Percentiles rank a stretch among this genome's conserved stretches.
Conservation (phyloP, 1,140 invertebrate genomes). For the Neuroterus valhalla region DNA sequence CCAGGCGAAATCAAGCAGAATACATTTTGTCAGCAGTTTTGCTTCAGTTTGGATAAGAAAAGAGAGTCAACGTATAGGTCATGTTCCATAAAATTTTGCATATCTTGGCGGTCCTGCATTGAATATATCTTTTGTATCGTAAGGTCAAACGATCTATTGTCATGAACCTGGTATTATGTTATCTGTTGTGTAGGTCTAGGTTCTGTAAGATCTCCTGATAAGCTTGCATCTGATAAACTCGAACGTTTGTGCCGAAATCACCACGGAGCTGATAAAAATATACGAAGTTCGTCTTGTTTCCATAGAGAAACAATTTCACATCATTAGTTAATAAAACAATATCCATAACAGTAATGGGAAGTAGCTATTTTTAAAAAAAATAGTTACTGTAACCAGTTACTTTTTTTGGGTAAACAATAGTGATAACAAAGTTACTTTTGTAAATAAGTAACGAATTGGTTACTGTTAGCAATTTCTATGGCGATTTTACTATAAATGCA, state of each 20-base stretch:
- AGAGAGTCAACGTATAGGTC: constrained; percentile 62
- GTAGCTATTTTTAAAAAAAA: too few species aligned
- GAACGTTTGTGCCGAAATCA: constrained; percentile 30
- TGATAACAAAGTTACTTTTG: constrained; percentile 45
- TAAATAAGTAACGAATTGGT: too few species aligned
- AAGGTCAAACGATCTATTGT: constrained; percentile 57
- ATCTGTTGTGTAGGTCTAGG: constrained; percentile 59
- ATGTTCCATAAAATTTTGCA: constrained; percentile 60
- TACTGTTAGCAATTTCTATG: too few species aligned
- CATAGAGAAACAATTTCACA: constrained; percentile 33
- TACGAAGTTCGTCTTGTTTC: constrained; percentile 23
- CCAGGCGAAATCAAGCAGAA: constrained; percentile 8
- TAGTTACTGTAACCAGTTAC: too few species aligned
- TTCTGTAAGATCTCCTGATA: constrained; percentile 54
- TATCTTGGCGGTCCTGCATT: constrained; percentile 54
- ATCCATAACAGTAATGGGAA: too few species aligned
- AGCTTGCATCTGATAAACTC: constrained; percentile 42
- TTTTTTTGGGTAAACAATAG: constrained; percentile 37
- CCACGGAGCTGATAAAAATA: constrained; percentile 19
- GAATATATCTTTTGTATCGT: constrained; percentile 59
- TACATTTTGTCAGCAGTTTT: constrained; percentile 6
- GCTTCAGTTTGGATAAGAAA: constrained; percentile 23
- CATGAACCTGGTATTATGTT: constrained; percentile 49
- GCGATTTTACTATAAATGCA: too few species aligned
- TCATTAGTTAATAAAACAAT: constrained; percentile 42